These are phyloP conservation scores for Magallana angulata DNA, from an alignment of 1,140 invertebrate genomes.

Conservation along the genomic window DNA sequence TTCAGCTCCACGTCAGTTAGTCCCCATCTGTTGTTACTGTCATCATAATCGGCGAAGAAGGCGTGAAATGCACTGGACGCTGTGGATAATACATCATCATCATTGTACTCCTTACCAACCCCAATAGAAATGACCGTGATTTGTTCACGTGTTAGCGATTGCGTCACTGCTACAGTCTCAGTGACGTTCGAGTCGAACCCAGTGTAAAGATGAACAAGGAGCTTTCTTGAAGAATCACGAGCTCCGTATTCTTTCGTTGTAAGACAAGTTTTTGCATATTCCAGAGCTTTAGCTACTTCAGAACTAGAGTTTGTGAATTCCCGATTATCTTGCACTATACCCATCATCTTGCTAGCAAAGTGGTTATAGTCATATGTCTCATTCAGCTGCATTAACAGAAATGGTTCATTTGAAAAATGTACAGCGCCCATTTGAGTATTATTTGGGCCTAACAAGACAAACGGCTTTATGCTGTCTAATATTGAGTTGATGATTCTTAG, in stretches of 20 bases:
- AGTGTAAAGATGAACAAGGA: neutral
- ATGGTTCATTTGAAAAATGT: neutral
- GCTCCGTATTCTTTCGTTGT: neutral
- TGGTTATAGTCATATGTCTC: slow-evolving; percentile 1
- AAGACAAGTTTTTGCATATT: neutral
- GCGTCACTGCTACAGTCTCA: neutral
- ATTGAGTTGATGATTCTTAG: neutral
- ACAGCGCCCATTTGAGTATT: neutral
- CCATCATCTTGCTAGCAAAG: neutral
- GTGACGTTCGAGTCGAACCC: neutral
- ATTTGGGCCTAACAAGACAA: neutral
- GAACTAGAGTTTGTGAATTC: neutral
- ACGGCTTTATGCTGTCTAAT: neutral
- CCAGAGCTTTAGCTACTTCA: slow-evolving; percentile 2
- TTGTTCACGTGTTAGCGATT: neutral
- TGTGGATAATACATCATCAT: neutral
- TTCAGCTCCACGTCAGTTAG: neutral
- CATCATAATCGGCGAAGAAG: neutral
- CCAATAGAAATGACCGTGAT: neutral
- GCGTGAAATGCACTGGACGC: slow-evolving; percentile 22
- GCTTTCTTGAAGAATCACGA: neutral
- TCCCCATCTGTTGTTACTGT: neutral
- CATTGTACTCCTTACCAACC: neutral
- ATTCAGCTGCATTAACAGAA: neutral
- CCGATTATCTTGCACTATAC: neutral